Evolutionary conservation across 2,888 invertebrate genomes (phyloP).

Genomic region (Sesia apiformis): DNA sequence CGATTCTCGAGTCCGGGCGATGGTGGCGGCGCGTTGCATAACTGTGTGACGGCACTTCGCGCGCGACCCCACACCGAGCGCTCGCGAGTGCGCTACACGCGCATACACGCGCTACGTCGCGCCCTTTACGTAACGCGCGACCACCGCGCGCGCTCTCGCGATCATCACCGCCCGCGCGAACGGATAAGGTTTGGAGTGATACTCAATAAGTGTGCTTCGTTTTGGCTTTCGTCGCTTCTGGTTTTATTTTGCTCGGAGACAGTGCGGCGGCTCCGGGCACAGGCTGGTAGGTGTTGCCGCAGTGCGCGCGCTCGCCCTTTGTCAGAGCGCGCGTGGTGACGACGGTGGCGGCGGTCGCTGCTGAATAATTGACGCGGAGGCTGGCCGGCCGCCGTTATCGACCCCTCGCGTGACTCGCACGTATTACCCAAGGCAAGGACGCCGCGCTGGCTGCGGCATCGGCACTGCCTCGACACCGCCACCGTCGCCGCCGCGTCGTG

Average conservation of each 20-base stretch:
- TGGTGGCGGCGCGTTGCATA: conserved; percentile 65
- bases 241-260: conserved; percentile 13
- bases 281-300: conserved; percentile 53
- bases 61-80: conserved; percentile 69
- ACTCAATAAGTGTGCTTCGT: conserved; percentile 40
- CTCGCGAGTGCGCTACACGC: conserved; percentile 61
- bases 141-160: conserved; percentile 38
- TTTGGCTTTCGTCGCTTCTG: conserved; percentile 31
- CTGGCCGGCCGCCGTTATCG: conserved; percentile 69
- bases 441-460: conserved; percentile 66
- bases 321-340: conserved; percentile 47
- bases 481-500: conserved; percentile 14
- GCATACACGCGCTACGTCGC: conserved; percentile 33
- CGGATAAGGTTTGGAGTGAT: conserved; percentile 44
- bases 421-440: conserved; percentile 61
- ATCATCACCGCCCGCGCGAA: conserved; percentile 20
- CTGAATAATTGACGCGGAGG: conserved; percentile 68
- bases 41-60: conserved; percentile 66
- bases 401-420: conserved; percentile 68
- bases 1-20: conserved; percentile 56
- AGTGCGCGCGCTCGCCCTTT: conserved; percentile 48
- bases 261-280: conserved; percentile 28
- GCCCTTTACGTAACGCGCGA: conserved; percentile 71
- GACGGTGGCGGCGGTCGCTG: conserved; percentile 37
- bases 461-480: conserved; percentile 23